Base-by-base conservation (phyloP, 2,797 vertebrate species). In the Hoplostethus atlanticus region DNA sequence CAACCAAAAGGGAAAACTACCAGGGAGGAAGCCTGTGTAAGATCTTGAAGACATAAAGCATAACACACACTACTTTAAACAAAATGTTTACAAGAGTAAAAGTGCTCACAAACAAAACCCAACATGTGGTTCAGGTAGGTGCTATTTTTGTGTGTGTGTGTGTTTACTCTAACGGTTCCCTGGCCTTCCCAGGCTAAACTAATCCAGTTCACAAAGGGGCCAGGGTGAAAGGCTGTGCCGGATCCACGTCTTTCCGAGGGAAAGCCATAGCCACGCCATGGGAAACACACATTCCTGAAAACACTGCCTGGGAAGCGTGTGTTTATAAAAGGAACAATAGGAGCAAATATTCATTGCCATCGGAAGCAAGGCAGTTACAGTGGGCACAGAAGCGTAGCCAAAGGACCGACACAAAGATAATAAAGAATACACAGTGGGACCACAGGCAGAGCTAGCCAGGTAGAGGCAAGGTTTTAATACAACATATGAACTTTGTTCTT, bases 321-420 rank as follows among this genome's bases (percentile, higher is more conserved):
- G 83, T 89, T 87, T 85, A 79, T 34, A 21, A 57, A 53, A 68
- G 66, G 64, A 85, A 90, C 88, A 89, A 87, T 84, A 73, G 72
- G 54, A n/a, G 63, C 64, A 55, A 52, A 60, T 25, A 13, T 58
- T 75, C 36, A 36, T 66, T 72, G 76, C 64, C 34, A 74, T 76
- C 21, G 17, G n/a, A 52, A 38, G 36, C 79, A 55, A 9, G 38
- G 13, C n/a, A 34, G 42, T 40, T 13, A 63, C 46, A 30, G 28
- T 25, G 12, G 48, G 15, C 48, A 46, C 16, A 48, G 52, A 56
- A 63, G 25, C 40, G 13, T 10, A 12, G 54, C 34, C 53, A 44
- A 53, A 42, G 52, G 21, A 30, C n/a, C 11, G 51, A 57, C 42
- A 52, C 54, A 51, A 53, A 25, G 36, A 51, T 25, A n/a, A 40